Evolutionary conservation across 2,797 vertebrate species (phyloP), one percentile per base, ranked within the genome.

Genomic region (Enteromius radiatus): DNA sequence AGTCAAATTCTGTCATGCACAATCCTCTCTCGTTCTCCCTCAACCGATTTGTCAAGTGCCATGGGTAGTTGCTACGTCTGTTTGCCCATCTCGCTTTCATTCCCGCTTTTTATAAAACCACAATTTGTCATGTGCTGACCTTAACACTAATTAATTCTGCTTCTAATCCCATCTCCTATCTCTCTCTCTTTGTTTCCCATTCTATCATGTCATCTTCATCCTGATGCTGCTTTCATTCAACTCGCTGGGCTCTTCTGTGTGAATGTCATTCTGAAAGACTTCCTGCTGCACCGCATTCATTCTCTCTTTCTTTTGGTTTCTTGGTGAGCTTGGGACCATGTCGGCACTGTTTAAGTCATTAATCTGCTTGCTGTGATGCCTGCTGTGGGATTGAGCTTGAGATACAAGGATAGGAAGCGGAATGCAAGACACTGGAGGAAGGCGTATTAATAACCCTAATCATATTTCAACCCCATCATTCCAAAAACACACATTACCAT

Each of bases 1-100:
- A 94, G 91, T 95, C 93, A 94, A 89, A 93, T 85, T 81, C 84
- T 70, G 87, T 90, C 86, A 77, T 65, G 86, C 89, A 88, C 85
- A 63, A 86, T 91, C 89, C 52, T 79, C 76, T 59, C 65, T 78
- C 59, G 49, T 45, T 71, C 81, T 78, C 28, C 43, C 47, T 68
- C 59, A 54, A 49, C 79, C 31, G 21, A 76, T 71, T 59, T 80
- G 68, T 64, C 67, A 33, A 59, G 70, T 75, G 64, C 78, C 71
- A 78, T 56, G 26, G 43, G 45, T 63, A 54, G 69, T 52, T 90
- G 88, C 41, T 67, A 67, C 21, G 28, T 74, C 56, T 68, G 36
- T 59, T 68, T 54, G 64, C 63, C 54, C 38, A 43, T 59, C 64
- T 74, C 45, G 19, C 76, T 80, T 76, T 77, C 71, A 11, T 76